These are phyloP conservation scores for Calliopum simillimum DNA, from an alignment of 2,888 invertebrate species.

Conservation along the genomic window DNA sequence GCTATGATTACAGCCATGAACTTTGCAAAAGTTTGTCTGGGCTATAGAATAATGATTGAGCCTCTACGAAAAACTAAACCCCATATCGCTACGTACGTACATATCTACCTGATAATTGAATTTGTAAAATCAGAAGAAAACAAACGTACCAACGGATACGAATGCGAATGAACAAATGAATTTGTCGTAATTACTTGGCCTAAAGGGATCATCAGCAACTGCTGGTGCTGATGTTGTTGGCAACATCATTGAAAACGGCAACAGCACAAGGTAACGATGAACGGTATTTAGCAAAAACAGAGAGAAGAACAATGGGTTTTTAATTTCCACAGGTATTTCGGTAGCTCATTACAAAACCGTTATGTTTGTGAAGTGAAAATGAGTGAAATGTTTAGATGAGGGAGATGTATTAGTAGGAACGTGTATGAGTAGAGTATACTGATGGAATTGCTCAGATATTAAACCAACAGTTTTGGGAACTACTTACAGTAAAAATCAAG, in stretches of 20 bases:
- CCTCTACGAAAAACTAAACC: too few relatives aligned
- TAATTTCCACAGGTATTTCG: constrained; percentile 25
- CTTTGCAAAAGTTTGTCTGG: neutral
- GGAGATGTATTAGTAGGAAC: too few relatives aligned
- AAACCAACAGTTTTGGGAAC: too few relatives aligned
- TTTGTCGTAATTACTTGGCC: constrained; percentile 22
- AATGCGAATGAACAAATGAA: neutral
- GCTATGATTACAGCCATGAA: neutral
- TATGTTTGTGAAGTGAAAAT: too few relatives aligned
- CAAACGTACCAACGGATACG: neutral
- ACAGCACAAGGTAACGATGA: neutral
- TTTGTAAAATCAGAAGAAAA: too few relatives aligned
- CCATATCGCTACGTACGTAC: too few relatives aligned
- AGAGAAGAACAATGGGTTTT: constrained; percentile 1
- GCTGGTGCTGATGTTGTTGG: neutral
- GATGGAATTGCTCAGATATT: too few relatives aligned
- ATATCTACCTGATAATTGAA: too few relatives aligned
- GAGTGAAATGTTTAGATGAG: too few relatives aligned
- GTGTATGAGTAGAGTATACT: too few relatives aligned
- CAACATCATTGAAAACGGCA: too few relatives aligned
- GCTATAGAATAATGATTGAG: neutral
- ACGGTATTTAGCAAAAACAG: neutral
- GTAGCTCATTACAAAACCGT: constrained; percentile 16
- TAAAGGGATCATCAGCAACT: constrained; percentile 1
- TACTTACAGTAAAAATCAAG: too few relatives aligned